Conservation (phyloP, 2,113 vertebrate species). For the Platycercus adscitus region DNA sequence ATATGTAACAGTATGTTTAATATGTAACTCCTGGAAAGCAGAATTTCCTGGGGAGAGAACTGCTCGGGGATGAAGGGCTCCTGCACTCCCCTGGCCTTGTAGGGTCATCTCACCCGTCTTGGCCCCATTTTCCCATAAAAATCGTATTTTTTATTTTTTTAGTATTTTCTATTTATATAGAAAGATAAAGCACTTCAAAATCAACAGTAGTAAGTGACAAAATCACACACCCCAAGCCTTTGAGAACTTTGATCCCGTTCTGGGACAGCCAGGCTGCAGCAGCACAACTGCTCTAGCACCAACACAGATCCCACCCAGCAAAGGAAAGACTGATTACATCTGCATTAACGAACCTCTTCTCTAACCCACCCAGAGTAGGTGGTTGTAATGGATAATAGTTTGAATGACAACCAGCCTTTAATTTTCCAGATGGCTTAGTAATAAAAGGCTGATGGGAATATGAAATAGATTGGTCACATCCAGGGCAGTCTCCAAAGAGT, state of each 20-base stretch:
- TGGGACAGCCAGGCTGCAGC: not conserved
- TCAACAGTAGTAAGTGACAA: not conserved
- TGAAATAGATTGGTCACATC: conserved; percentile 51
- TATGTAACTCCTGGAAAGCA: not conserved
- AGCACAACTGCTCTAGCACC: not conserved
- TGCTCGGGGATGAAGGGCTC: not conserved
- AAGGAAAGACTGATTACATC: not conserved
- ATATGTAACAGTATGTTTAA: not conserved
- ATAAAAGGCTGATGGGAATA: conserved; percentile 60
- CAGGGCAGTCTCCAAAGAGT: conserved; percentile 26
- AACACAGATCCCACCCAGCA: not conserved
- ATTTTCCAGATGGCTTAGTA: conserved; percentile 68
- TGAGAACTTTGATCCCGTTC: not conserved
- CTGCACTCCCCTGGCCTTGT: not conserved
- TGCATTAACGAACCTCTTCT: not conserved
- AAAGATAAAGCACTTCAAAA: not conserved
- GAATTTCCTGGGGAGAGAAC: not conserved
- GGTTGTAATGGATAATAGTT: not conserved
- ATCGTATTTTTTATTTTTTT: not conserved
- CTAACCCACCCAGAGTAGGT: not conserved
- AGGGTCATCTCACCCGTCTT: not conserved
- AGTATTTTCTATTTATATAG: not conserved
- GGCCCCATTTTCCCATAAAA: not conserved
- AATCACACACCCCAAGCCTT: fast-evolving
- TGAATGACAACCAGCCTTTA: conserved; percentile 58